Evolutionary conservation across 2,888 invertebrate genomes (phyloP).

Genomic region (Crocallis elinguaria): DNA sequence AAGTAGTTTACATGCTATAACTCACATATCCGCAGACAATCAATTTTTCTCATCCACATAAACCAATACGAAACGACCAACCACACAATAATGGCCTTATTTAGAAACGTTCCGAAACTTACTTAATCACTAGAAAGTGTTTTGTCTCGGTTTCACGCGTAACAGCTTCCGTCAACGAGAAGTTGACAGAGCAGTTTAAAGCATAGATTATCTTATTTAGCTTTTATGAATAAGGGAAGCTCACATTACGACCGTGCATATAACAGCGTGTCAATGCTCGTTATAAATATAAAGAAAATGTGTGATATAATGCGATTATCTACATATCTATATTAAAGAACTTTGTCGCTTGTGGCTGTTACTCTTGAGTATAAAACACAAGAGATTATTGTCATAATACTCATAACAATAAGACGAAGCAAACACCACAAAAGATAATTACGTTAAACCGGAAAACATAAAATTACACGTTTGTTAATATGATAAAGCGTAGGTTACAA

Average conservation of each 20-base stretch:
- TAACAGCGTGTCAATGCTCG: no score
- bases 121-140: no score
- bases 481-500: constrained; percentile 22
- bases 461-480: constrained; percentile 22
- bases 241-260: no score
- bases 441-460: constrained; percentile 18
- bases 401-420: neutral
- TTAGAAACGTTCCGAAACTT: neutral
- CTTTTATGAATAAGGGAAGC: no score
- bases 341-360: neutral
- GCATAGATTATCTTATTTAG: no score
- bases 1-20: neutral
- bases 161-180: no score
- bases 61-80: constrained; percentile 1
- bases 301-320: no score
- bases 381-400: constrained; percentile 8
- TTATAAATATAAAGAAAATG: no score
- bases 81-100: neutral
- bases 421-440: constrained; percentile 17
- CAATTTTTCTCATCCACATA: constrained; percentile 4
- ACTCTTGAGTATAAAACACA: constrained; percentile 3
- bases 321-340: no score
- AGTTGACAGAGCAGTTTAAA: no score
- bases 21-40: neutral
- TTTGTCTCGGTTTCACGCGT: no score